A percentile compares a stretch with the other conserved stretches of the same genome.
These are phyloP conservation scores for Catalaphyllia jardinei DNA, from an alignment of 64 coral and sea anemone genomes.

Conservation along the genomic window DNA sequence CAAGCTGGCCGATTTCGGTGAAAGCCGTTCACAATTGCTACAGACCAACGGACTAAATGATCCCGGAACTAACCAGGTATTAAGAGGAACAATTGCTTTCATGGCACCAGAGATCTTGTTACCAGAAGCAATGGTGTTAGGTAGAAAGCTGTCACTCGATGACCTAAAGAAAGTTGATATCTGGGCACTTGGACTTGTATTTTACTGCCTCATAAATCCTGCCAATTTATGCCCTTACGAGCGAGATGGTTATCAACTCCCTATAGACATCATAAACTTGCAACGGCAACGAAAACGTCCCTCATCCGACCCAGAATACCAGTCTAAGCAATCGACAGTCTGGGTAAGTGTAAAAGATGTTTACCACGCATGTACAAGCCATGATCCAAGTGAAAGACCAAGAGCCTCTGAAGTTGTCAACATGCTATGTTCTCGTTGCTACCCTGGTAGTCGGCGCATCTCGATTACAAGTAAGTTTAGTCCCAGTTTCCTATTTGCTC, in stretches of 20 bases:
- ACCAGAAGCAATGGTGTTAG: neutral
- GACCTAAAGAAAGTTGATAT: slow-evolving; percentile 72
- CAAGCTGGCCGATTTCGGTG: slow-evolving; percentile 80
- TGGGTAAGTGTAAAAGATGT: slow-evolving; percentile 41
- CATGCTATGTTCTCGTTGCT: neutral
- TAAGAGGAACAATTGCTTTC: slow-evolving; percentile 63
- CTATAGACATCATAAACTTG: neutral
- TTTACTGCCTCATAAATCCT: slow-evolving; percentile 73
- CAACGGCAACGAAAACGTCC: slow-evolving; percentile 16
- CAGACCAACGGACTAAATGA: slow-evolving; percentile 41
- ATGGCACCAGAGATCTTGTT: slow-evolving; percentile 69
- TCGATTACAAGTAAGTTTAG: neutral
- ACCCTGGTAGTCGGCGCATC: neutral
- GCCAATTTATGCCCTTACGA: slow-evolving; percentile 52
- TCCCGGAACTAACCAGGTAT: slow-evolving; percentile 33
- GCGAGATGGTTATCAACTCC: neutral
- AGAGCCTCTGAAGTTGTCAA: slow-evolving; percentile 13
- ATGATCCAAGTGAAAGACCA: slow-evolving; percentile 36
- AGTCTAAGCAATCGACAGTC: slow-evolving; percentile 20
- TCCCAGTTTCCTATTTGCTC: neutral
- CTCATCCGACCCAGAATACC: slow-evolving; percentile 32
- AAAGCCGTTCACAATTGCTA: slow-evolving; percentile 55
- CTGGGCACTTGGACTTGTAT: slow-evolving; percentile 76
- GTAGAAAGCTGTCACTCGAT: slow-evolving; percentile 32
- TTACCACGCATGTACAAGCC: slow-evolving; percentile 45